phyloP scores from a whole-genome alignment of 2,113 vertebrate species.

The Oophaga pumilio region DNA sequence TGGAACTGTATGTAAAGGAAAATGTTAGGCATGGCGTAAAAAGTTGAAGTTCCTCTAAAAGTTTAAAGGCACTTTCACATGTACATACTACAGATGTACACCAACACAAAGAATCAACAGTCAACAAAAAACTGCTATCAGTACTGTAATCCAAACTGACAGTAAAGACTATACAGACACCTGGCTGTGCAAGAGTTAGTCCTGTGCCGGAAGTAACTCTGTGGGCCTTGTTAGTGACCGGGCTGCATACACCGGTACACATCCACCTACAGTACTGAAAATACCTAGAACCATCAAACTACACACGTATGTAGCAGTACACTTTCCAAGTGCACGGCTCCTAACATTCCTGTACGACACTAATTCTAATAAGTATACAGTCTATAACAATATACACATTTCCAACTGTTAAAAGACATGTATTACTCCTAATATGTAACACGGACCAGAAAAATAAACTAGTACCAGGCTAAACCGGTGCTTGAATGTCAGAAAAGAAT shows the following conservation, averaged over 20 bases:
- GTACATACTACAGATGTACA: conserved; percentile 93
- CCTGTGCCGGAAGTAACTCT: conserved; percentile 35
- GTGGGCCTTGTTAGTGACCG: not conserved
- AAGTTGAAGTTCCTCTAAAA: conserved; percentile 87
- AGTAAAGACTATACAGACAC: conserved; percentile 75
- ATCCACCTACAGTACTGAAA: conserved; percentile 76
- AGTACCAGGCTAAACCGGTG: conserved; percentile 66
- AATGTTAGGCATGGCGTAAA: conserved; percentile 78
- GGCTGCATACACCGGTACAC: conserved; percentile 67
- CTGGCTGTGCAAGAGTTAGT: conserved; percentile 70
- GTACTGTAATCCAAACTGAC: conserved; percentile 75
- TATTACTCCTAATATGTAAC: conserved; percentile 69
- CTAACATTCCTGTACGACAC: conserved; percentile 76
- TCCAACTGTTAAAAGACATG: conserved; percentile 74
- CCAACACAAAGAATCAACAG: conserved; percentile 81
- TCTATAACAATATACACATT: conserved; percentile 77
- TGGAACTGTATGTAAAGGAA: conserved; percentile 67
- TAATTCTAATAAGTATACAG: conserved; percentile 78
- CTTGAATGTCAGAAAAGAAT: conserved; percentile 64
- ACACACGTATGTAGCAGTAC: conserved; percentile 74
- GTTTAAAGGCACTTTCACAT: conserved; percentile 99
- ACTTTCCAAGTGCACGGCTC: conserved; percentile 76
- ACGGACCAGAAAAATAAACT: conserved; percentile 60
- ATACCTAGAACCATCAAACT: conserved; percentile 78
- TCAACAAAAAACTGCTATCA: conserved; percentile 78